phyloP scores from a whole-genome alignment of 2,797 vertebrate species.

The Spinus olivaceus region DNA sequence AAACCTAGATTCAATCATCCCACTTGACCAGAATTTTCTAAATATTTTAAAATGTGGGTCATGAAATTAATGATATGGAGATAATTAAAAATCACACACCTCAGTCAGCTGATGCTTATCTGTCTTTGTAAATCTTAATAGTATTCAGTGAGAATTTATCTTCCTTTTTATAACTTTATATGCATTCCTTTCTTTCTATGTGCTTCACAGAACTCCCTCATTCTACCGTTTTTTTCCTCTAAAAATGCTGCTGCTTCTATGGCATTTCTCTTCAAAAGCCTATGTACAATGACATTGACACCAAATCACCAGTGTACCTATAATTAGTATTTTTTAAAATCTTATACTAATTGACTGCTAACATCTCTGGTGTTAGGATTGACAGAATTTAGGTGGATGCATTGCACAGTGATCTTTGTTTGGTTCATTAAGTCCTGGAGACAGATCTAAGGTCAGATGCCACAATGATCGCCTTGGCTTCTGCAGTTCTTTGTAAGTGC shows the following conservation, averaged over 20 bases:
- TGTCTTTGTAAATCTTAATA: neutral
- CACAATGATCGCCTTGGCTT: neutral
- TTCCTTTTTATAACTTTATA: neutral
- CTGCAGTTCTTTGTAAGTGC: neutral
- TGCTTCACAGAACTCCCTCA: neutral
- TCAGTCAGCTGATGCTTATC: neutral
- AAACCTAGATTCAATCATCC: neutral
- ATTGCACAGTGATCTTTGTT: neutral
- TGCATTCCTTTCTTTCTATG: neutral
- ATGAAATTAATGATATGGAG: neutral
- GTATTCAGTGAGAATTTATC: neutral
- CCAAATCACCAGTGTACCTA: neutral
- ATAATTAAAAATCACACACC: neutral
- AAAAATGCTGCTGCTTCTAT: neutral
- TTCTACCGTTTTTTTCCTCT: neutral
- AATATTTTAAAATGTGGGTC: neutral
- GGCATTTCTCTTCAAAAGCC: neutral
- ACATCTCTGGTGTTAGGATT: neutral
- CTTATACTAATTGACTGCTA: neutral
- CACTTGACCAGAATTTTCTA: neutral
- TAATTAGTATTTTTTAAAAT: neutral
- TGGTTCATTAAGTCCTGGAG: neutral
- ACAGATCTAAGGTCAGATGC: neutral
- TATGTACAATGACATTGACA: neutral
- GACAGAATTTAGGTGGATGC: neutral